A percentile compares a stretch with the other conserved stretches of the same genome.
Conservation (phyloP, 2,797 vertebrate genomes). For the Mormyrus hasselquistii region DNA sequence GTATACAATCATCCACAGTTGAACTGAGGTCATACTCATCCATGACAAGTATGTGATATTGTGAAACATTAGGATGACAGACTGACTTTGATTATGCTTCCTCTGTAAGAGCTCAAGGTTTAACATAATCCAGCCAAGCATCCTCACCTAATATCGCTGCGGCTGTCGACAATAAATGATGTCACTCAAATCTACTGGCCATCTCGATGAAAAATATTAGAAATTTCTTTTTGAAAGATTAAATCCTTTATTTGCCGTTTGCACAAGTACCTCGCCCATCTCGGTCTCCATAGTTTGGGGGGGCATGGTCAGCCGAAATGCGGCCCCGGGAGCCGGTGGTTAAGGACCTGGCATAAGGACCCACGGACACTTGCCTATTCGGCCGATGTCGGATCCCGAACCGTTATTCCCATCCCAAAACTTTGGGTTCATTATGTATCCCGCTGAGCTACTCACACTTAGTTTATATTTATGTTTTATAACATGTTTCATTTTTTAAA, state of each 20-base stretch:
- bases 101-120: background rate
- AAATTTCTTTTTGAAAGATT: background rate
- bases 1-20: background rate
- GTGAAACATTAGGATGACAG: background rate
- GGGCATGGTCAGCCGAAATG: background rate
- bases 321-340: background rate
- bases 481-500: background rate
- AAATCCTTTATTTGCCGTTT: background rate
- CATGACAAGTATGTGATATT: background rate
- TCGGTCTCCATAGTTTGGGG: background rate
- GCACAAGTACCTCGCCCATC: background rate
- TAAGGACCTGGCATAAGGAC: background rate
- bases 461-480: background rate
- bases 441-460: background rate
- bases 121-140: no score
- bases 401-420: background rate
- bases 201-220: background rate
- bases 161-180: background rate
- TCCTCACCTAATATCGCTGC: background rate
- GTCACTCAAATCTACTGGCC: background rate
- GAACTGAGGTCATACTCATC: background rate
- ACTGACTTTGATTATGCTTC: background rate
- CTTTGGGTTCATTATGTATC: background rate
- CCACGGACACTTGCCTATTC: background rate
- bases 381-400: background rate